Evolutionary conservation across 2,113 vertebrate species (phyloP), one percentile per base, ranked within the genome.

Genomic region (Muntiacus reevesi): DNA sequence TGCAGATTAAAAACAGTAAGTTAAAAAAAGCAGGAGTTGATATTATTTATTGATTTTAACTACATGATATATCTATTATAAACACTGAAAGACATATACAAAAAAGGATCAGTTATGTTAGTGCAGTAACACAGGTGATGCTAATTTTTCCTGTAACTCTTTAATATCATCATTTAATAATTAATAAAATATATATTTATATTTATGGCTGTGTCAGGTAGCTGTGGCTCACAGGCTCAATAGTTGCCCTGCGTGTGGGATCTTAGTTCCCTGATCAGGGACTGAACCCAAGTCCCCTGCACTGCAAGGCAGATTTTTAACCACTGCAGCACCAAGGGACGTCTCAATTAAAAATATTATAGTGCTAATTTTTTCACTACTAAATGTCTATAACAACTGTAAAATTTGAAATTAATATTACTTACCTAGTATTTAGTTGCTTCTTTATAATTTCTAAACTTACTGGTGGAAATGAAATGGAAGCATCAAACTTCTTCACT

Each of bases 391-490:
- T 3, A 21, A 94, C 4, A 79, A 88, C 94, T 43, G 0, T 89
- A 97, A 87, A 95, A 57, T 96, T 97, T 30, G 87, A 97, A 94
- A 36, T 85, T 21, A 93, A 11, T 47, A 54, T 78, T 79, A 98
- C 98, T 98, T 98, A 99, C 99, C 99, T 99, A 96, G 95, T 98
- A 95, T 98, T 98, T 89, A 99, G 99, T 64, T 99, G 98, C 96
- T 99, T 99, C 98, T 99, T 99, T 94, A 99, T 98, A 90, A 99
- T 98, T 98, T 99, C 99, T 78, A 99, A 91, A 95, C 95, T 99
- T 97, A 99, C 94, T 33, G 98, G 95, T 81, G 99, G 99, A 7
- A 99, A 98, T 54, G 99, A 98, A 98, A 98, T 97, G 60, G 99
- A 99, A 71, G 98, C 97, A 97, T 98, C 98, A 96, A 98, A 98